phyloP scores from a whole-genome alignment of 2,113 vertebrate genomes.

The Camelus bactrianus region DNA sequence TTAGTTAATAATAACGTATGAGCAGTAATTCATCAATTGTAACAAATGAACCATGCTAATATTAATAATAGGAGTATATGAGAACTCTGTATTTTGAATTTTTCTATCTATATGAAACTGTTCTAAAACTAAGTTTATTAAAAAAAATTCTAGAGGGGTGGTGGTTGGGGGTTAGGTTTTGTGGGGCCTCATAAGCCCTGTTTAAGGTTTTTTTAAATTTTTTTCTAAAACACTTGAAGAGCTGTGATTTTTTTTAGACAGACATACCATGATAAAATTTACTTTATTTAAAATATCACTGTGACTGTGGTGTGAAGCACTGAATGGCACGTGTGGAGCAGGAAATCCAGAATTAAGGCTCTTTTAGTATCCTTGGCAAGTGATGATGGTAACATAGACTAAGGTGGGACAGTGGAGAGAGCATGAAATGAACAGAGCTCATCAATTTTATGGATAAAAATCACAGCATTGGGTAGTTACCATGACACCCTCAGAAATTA shows the following conservation, averaged over 20 bases:
- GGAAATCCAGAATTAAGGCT: not conserved
- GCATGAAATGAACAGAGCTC: not conserved
- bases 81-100: not conserved
- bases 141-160: not conserved
- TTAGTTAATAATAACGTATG: not conserved
- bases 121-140: not conserved
- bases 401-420: not conserved
- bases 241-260: not conserved
- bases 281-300: not conserved
- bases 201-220: not conserved
- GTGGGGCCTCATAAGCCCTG: not conserved
- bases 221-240: not conserved
- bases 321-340: not conserved
- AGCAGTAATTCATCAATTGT: not conserved
- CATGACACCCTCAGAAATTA: not conserved
- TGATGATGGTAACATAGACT: not conserved
- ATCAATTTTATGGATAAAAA: not conserved
- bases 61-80: not conserved
- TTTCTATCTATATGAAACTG: not conserved
- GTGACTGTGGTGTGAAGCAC: not conserved
- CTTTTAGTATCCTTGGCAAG: not conserved
- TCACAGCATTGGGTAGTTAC: not conserved
- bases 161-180: not conserved
- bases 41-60: not conserved
- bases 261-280: not conserved